Evolutionary conservation across 2,797 vertebrate species (phyloP).

Genomic region (Gadopsis marmoratus): DNA sequence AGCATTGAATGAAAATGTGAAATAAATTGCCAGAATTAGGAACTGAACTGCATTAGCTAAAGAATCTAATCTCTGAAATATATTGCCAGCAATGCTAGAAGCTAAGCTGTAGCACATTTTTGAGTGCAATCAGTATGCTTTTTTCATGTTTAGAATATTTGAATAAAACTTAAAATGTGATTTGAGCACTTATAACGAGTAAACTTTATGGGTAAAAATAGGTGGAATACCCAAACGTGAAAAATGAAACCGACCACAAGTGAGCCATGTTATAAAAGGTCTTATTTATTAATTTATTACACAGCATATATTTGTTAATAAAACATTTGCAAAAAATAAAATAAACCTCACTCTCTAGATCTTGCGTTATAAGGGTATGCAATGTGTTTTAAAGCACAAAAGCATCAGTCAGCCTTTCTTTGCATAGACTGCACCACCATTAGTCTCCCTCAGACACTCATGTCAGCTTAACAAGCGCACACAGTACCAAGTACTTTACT

Average conservation of each 20-base stretch:
- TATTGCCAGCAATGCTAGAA: too few species aligned
- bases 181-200: not conserved
- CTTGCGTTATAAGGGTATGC: conserved; percentile 68
- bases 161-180: not conserved
- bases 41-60: too few species aligned
- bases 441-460: conserved; percentile 53
- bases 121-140: not conserved
- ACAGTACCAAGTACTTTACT: conserved; percentile 53
- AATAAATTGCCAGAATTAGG: too few species aligned
- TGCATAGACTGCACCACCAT: conserved; percentile 78
- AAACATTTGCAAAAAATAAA: conserved; percentile 86
- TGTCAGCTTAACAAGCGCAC: conserved; percentile 52
- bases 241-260: conserved; percentile 43
- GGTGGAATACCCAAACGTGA: not conserved
- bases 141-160: not conserved
- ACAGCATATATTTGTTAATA: conserved; percentile 85
- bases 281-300: conserved; percentile 81
- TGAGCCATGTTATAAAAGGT: conserved; percentile 80
- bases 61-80: too few species aligned
- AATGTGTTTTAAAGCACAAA: conserved; percentile 72
- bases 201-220: not conserved
- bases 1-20: too few species aligned
- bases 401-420: conserved; percentile 72
- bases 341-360: conserved; percentile 70
- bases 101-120: not conserved